Conservation (phyloP, 2,888 invertebrate genomes). For the Sphaerophoria rueppellii region DNA sequence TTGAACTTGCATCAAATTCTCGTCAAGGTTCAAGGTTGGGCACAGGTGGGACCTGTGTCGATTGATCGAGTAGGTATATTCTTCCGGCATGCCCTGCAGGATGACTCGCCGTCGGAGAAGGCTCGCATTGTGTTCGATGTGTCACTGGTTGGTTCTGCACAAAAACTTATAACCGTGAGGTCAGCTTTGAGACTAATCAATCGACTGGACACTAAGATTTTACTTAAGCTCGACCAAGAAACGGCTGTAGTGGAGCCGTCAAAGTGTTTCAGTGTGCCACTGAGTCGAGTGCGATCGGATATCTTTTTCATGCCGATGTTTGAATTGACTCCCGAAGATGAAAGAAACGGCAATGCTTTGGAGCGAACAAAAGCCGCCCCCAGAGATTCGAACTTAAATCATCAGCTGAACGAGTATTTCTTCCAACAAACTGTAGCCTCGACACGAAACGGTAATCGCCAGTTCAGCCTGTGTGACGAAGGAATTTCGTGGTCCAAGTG, state of each 20-base stretch:
- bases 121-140: constrained; percentile 96
- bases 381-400: constrained; percentile 57
- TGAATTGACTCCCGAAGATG: constrained; percentile 60
- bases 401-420: constrained; percentile 57
- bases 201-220: constrained; percentile 87
- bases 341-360: constrained; percentile 61
- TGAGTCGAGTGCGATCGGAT: constrained; percentile 88
- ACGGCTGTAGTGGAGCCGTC: constrained; percentile 83
- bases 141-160: constrained; percentile 94
- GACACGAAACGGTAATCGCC: constrained; percentile 70
- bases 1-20: constrained; percentile 93
- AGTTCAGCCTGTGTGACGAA: constrained; percentile 78
- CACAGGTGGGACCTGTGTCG: constrained; percentile 92
- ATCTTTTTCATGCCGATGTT: constrained; percentile 88
- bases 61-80: constrained; percentile 98
- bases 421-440: constrained; percentile 34
- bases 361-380: constrained; percentile 33
- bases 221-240: constrained; percentile 86
- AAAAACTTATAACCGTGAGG: constrained; percentile 93
- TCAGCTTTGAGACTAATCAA: constrained; percentile 94
- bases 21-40: constrained; percentile 95
- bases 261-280: constrained; percentile 88
- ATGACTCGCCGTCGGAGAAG: constrained; percentile 81
- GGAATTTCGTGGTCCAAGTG: constrained; percentile 79
- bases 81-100: constrained; percentile 87